These are phyloP conservation scores for Montipora sp. DNA, from an alignment of 64 coral and sea anemone species.

Conservation along the genomic window DNA sequence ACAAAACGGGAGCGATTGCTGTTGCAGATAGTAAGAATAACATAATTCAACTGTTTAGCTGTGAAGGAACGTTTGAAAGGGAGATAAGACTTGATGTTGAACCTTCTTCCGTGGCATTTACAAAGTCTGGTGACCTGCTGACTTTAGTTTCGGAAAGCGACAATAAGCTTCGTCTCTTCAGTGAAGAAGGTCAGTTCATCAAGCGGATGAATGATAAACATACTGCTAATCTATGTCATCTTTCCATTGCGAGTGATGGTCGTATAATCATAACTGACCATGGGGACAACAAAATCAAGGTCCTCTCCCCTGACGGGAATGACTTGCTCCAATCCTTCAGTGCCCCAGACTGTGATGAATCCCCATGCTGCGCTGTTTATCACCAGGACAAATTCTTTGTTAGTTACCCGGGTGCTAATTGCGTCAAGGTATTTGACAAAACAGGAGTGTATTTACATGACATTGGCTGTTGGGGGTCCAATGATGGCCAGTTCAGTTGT, in stretches of 20 bases:
- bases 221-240: no score
- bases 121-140: neutral
- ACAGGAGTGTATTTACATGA: neutral
- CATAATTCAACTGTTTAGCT: no score
- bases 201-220: no score
- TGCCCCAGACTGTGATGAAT: neutral
- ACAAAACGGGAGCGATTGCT: no score
- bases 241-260: neutral
- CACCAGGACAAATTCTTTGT: neutral
- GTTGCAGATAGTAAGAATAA: rapidly evolving
- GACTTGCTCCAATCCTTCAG: neutral
- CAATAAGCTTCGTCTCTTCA: neutral
- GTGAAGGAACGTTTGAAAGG: neutral
- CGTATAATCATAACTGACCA: neutral
- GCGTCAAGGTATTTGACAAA: constrained; percentile 8
- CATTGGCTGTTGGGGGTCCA: neutral
- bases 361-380: neutral
- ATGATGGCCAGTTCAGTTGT: neutral
- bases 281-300: neutral
- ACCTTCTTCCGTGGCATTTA: neutral
- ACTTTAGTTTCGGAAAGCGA: neutral
- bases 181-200: neutral
- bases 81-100: neutral
- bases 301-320: neutral
- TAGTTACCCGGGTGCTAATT: neutral